Evolutionary conservation across 2,797 vertebrate genomes (phyloP), one percentile per base, ranked within the genome.

Genomic region (Fratercula arctica): DNA sequence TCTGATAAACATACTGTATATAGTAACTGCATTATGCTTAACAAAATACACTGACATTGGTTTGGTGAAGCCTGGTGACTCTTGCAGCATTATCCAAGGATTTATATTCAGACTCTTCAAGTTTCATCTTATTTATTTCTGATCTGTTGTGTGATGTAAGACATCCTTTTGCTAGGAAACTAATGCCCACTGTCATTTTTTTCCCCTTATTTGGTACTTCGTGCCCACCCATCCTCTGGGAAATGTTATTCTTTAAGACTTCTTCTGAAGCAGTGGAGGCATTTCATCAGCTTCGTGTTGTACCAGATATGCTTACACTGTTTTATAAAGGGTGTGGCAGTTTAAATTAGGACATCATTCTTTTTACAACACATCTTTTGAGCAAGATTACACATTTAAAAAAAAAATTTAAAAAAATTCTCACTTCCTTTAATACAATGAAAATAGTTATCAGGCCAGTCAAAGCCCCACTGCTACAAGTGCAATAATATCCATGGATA

Each of bases 51-150:
- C 85, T 87, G 73, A 85, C 64, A 4, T 67, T 39, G 33, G 21
- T 74, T 89, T 82, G 63, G 29, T 57, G 50, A 84, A 93, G 41
- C 77, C 87, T 51, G 87, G 41, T 37, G 67, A 85, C 92, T 96
- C 74, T 73, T 80, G 53, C 67, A 90, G 59, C 60, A 39, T 95
- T 73, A 80, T 86, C 84, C 66, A 82, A 79, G 83, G 77, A 78
- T 96, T 96, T 92, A 41, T 70, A 48, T n/a, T 77, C 85, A 66
- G 51, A 87, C 79, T 75, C 17, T 41, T 91, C 25, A 90, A 77
- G 85, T 89, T 77, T 90, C 41, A 9, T 96, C 93, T 96, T 98
- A 96, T 97, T 97, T 98, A 97, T 96, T 97, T 96, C 89, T 96
- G 83, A 87, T 85, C 63, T 85, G 39, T 81, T 68, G 28, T 84